Evolutionary conservation across 2,888 invertebrate species (phyloP), one percentile per base, ranked within the genome.

Genomic region (Oscheius onirici): DNA sequence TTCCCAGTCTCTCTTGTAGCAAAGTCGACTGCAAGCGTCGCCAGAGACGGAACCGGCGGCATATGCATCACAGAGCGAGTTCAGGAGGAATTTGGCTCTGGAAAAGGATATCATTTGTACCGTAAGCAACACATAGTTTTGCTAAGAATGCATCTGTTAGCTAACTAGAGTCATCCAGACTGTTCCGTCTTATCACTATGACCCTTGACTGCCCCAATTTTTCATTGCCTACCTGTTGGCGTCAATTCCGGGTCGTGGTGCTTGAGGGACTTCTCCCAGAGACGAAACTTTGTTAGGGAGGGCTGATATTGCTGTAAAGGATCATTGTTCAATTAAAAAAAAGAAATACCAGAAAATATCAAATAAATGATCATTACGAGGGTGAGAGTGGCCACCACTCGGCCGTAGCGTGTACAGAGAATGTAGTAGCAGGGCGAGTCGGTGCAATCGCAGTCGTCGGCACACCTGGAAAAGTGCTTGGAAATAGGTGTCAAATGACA

Each of bases 21-120:
- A 87, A 6, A 87, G 68, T n/a, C 82, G 78, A 67, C 76, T 77
- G 71, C 87, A 87, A 3, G 85, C 75, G 68, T 86, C 86, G 13
- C 87, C 87, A 5, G 83, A 77, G 1, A 83, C 72, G 22, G 76
- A 69, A 6, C 82, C 78, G 20, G 71, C 58, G 20, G 73, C 66
- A 69, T 83, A 85, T 0, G 77, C 79, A 41, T 78, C 75, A 65
- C 86, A 86, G 24, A 86, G 71, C 13, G 76, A 54, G 22, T 73
- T 74, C 17, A 86, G 67, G 24, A 86, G 76, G 67, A 81, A 70
- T n/a, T 74, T 70, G n/a, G 83, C 83, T 69, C 83, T 84, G 75
- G 57, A 83, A 72, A 24, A 28, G 1, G 2, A 34, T 6, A 34
- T n/a, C n/a, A n/a, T n/a, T n/a, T n/a, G n/a, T n/a, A n/a, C n/a